Base-by-base conservation (phyloP, 1,140 invertebrate species). In the Pissodes strobi region DNA sequence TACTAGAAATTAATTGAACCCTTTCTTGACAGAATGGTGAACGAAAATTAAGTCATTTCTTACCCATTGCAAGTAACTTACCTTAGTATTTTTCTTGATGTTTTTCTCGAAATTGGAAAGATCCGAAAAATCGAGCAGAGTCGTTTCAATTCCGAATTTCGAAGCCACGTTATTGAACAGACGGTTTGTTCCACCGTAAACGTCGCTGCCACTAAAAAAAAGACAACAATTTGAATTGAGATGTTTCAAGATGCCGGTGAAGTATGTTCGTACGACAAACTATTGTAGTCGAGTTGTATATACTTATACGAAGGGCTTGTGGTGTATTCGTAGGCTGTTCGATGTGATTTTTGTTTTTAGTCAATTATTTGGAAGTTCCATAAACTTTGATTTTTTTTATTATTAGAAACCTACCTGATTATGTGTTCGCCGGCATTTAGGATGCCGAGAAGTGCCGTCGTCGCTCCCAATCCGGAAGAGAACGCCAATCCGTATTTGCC, bases 121-220 rank as follows among this genome's bases (percentile, higher is more conserved):
- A 43, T 92, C 81, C 5, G 87, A 88, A 49, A 89, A 84, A 80
- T 98, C 93, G n/a, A 93, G 87, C 79, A 96, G 94, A 1, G 88
- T 84, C 13, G 85, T 81, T 69, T 88, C 77, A 8, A 98, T 84
- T 12, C 89, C 89, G 66, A 90, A 82, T 66, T 86, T 86, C 0
- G 80, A 66, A 2, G 86, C 83, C 17, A 91, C 87, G 71, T 85
- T 82, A 55, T 80, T 83, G 68, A 81, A 79, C 18, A 85, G 80
- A 69, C 89, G 82, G 68, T 88, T 88, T 2, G 95, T 98, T 12
- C 95, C 97, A 55, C 97, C 97, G 76, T 99, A 99, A 5, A 99
- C 82, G 81, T 99, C 96, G 80, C 99, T 93, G 64, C 91, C 89
- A 60, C 88, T 89, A 25, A 13, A 57, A 57, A 5, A 45, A 13